phyloP scores from a whole-genome alignment of 2,113 vertebrate species.

The Pantherophis guttatus region DNA sequence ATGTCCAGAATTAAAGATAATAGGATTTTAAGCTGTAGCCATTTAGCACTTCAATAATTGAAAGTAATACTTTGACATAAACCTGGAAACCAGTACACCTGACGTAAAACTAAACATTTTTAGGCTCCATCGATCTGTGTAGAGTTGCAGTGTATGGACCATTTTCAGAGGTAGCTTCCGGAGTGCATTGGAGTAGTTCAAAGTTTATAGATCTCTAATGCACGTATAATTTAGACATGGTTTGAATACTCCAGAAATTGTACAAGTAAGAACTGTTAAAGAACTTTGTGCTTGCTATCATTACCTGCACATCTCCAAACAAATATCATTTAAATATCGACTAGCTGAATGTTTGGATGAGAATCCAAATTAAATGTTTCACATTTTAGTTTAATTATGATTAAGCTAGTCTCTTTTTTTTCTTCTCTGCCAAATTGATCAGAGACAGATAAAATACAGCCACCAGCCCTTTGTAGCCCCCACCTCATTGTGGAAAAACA shows the following conservation, averaged over 20 bases:
- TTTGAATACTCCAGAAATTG: not conserved
- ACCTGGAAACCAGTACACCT: not conserved
- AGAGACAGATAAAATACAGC: too few species aligned
- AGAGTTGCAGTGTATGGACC: not conserved
- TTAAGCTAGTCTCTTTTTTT: not conserved
- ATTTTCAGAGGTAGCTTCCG: not conserved
- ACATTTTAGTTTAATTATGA: not conserved
- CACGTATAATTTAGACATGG: not conserved
- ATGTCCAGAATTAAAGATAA: not conserved
- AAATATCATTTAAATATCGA: not conserved
- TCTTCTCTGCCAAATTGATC: too few species aligned
- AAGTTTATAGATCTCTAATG: not conserved
- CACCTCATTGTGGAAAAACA: too few species aligned
- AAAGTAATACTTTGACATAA: not conserved
- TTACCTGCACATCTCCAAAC: not conserved
- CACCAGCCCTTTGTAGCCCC: too few species aligned
- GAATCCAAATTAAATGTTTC: not conserved
- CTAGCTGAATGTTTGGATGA: not conserved
- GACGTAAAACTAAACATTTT: not conserved
- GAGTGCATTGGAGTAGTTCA: not conserved
- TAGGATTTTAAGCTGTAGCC: not conserved
- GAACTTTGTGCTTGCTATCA: not conserved
- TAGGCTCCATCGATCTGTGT: not conserved
- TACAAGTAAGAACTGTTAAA: not conserved
- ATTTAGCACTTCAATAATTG: not conserved